phyloP scores from a whole-genome alignment of 2,113 vertebrate species.

The Garra rufa region DNA sequence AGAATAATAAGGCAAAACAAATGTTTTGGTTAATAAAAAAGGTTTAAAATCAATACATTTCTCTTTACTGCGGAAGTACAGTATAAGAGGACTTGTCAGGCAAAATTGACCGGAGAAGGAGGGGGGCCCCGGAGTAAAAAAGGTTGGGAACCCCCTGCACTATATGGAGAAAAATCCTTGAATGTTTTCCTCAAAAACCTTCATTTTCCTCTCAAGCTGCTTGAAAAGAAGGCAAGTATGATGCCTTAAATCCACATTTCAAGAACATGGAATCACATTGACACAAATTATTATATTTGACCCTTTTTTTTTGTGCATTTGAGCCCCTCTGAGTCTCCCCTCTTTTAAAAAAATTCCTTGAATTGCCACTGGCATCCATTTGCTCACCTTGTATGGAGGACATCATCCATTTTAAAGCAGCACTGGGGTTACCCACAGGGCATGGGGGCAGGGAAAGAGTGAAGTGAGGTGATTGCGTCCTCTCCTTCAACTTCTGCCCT shows the following conservation, averaged over 20 bases:
- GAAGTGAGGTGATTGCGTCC: neutral
- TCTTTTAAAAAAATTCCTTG: neutral
- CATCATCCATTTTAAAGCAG: constrained; percentile 31
- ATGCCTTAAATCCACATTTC: neutral
- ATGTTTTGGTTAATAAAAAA: too few relatives aligned
- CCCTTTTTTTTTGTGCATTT: neutral
- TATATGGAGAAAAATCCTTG: too few relatives aligned
- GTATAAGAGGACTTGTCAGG: too few relatives aligned
- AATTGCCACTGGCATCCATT: neutral
- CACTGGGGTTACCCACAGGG: constrained; percentile 5
- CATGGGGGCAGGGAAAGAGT: neutral
- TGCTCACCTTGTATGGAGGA: constrained; percentile 5
- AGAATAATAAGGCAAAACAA: too few relatives aligned
- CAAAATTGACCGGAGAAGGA: too few relatives aligned
- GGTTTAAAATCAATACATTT: too few relatives aligned
- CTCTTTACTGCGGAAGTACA: too few relatives aligned
- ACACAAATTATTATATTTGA: constrained; percentile 5
- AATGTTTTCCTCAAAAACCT: too few relatives aligned
- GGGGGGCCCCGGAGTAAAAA: too few relatives aligned
- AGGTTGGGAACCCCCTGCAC: too few relatives aligned
- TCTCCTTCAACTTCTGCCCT: constrained; percentile 46
- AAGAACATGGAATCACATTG: constrained; percentile 8
- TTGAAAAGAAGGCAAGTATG: neutral
- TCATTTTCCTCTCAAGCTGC: neutral
- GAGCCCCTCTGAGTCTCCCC: neutral